Evolutionary conservation across 2,797 vertebrate species (phyloP).

Genomic region (Falco cherrug): DNA sequence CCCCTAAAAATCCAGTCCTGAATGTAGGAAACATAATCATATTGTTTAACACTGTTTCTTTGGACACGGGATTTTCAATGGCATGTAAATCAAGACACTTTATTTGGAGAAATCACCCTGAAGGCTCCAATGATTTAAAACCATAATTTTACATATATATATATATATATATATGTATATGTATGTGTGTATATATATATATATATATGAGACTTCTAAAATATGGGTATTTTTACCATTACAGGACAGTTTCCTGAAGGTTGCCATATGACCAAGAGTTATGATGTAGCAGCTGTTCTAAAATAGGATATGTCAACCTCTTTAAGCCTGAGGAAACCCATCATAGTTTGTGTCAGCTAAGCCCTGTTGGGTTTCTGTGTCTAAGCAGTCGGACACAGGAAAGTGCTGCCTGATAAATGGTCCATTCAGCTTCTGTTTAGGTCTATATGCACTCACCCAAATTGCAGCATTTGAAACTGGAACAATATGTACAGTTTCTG

Average conservation of each 20-base stretch:
- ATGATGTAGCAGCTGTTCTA: conserved; percentile 48
- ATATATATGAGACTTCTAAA: not conserved
- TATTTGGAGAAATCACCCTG: conserved; percentile 32
- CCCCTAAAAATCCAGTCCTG: not conserved
- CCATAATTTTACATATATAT: not conserved
- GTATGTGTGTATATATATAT: not conserved
- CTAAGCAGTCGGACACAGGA: not conserved
- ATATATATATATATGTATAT: not conserved
- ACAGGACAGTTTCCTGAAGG: conserved; percentile 49
- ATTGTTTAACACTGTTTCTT: conserved; percentile 26
- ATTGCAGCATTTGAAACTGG: conserved; percentile 14
- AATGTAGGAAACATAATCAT: not conserved
- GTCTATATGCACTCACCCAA: not conserved
- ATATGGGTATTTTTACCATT: not conserved
- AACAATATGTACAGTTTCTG: not conserved
- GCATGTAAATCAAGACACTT: conserved; percentile 28
- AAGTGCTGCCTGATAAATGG: conserved; percentile 54
- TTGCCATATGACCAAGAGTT: conserved; percentile 53
- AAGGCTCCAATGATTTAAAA: conserved; percentile 39
- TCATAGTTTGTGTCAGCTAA: conserved; percentile 24
- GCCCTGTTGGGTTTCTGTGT: conserved; percentile 52
- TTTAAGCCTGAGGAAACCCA: conserved; percentile 48
- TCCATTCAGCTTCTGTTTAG: conserved; percentile 52
- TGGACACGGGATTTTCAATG: conserved; percentile 3
- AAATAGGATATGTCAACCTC: conserved; percentile 44